Percentiles rank a stretch among this genome's conserved stretches.
These are phyloP conservation scores for Drosophila testacea DNA, from an alignment of 2,888 invertebrate genomes.

Conservation along the genomic window DNA sequence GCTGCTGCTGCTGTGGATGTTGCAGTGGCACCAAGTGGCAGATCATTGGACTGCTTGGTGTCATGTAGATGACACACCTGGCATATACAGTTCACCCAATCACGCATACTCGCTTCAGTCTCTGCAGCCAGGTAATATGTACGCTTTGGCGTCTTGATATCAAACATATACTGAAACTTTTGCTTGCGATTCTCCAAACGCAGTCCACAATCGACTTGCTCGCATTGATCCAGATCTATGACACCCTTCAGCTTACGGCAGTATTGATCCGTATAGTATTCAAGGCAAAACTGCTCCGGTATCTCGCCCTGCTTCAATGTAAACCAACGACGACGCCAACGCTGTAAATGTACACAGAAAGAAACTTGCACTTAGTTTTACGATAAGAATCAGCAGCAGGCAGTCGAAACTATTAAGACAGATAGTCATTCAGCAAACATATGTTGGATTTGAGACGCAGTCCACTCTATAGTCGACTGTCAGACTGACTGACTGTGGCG, in stretches of 20 bases:
- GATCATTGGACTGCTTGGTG: constrained; percentile 83
- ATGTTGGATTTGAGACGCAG: constrained; percentile 32
- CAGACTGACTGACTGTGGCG: constrained; percentile 19
- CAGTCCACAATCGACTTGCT: constrained; percentile 95
- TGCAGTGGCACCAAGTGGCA: constrained; percentile 69
- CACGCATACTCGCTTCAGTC: constrained; percentile 95
- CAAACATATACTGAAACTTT: constrained; percentile 94
- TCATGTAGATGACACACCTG: constrained; percentile 95
- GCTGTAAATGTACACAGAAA: constrained; percentile 86
- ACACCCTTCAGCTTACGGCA: constrained; percentile 94
- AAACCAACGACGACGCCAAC: constrained; percentile 98
- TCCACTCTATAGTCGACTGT: not conserved
- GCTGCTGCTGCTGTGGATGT: constrained; percentile 35
- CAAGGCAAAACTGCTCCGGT: constrained; percentile 96
- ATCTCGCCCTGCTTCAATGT: constrained; percentile 95
- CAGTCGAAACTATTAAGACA: constrained; percentile 7
- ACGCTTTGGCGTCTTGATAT: constrained; percentile 94
- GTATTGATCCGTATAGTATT: constrained; percentile 95
- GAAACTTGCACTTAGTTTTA: constrained; percentile 31
- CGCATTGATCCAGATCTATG: constrained; percentile 97
- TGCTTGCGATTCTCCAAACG: constrained; percentile 93
- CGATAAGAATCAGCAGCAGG: constrained; percentile 35
- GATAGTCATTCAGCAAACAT: constrained; percentile 18
- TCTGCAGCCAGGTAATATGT: constrained; percentile 97
- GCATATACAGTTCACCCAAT: constrained; percentile 98